Conservation (phyloP, 2,113 vertebrate genomes). For the Emydura subglobosa region DNA sequence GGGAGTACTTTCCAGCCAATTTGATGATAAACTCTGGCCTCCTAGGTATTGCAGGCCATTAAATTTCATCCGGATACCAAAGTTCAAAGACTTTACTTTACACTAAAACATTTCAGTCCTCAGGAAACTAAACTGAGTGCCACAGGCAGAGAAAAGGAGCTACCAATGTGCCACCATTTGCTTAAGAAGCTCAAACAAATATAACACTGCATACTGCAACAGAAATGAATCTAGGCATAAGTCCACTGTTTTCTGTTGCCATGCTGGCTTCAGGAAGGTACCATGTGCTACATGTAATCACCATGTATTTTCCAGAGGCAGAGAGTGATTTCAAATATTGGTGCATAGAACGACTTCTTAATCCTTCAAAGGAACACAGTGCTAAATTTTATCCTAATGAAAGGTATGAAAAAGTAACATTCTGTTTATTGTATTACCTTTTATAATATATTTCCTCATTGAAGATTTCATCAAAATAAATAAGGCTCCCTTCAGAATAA, state of each 20-base stretch:
- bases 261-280: not conserved
- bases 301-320: not conserved
- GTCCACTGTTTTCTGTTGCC: not conserved
- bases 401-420: not conserved
- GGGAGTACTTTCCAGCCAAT: not conserved
- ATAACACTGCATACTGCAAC: not conserved
- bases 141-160: too few relatives aligned
- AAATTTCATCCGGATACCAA: too few relatives aligned
- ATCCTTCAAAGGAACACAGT: fast-evolving
- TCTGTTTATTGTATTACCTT: not conserved
- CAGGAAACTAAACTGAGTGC: too few relatives aligned
- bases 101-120: too few relatives aligned
- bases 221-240: not conserved
- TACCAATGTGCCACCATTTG: not conserved
- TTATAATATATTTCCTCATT: not conserved
- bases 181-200: not conserved
- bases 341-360: not conserved
- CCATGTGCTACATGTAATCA: not conserved
- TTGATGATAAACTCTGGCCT: not conserved
- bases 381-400: not conserved
- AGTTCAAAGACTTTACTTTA: too few relatives aligned
- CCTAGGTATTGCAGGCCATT: too few relatives aligned
- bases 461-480: not conserved
- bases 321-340: not conserved
- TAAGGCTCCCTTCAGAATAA: not conserved